Percentiles rank a stretch among this genome's conserved stretches.
Conservation (phyloP, 2,113 vertebrate species). For the Zosterops hypoxanthus region DNA sequence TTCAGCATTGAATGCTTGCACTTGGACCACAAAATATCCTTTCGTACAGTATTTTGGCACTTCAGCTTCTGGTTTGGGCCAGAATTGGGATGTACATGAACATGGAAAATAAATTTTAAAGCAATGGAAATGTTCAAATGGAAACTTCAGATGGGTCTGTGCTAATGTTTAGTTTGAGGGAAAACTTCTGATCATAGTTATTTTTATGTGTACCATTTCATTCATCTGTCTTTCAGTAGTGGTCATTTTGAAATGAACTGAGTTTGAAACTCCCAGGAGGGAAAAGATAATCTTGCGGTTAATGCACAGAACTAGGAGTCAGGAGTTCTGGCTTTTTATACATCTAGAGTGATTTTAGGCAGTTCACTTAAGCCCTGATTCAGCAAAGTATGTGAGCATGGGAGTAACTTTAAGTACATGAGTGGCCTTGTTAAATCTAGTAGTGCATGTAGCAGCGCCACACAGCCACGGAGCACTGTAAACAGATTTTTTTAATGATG, state of each 20-base stretch:
- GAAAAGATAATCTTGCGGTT: constrained; percentile 33
- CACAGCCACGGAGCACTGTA: background rate
- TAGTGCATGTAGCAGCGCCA: background rate
- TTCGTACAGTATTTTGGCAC: constrained; percentile 50
- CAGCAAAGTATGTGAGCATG: constrained; percentile 50
- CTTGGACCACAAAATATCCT: constrained; percentile 51
- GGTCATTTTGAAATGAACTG: constrained; percentile 33
- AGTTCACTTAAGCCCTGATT: constrained; percentile 47
- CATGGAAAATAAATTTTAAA: constrained; percentile 63
- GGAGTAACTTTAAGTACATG: background rate
- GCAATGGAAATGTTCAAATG: constrained; percentile 57
- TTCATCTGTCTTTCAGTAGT: constrained; percentile 43
- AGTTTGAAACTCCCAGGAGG: constrained; percentile 14
- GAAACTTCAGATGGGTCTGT: constrained; percentile 35
- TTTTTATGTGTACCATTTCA: constrained; percentile 53
- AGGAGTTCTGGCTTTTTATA: constrained; percentile 33
- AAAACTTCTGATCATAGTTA: constrained; percentile 56
- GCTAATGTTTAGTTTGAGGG: constrained; percentile 46
- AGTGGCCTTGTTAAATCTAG: constrained; percentile 4
- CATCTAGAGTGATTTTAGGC: constrained; percentile 21
- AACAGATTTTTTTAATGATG: constrained; percentile 4
- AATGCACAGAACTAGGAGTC: constrained; percentile 53
- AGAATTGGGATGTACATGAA: constrained; percentile 43
- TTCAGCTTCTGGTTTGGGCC: constrained; percentile 12
- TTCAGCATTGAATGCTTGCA: constrained; percentile 30